A percentile compares a stretch with the other conserved stretches of the same genome.
These are phyloP conservation scores for Lophochroa leadbeateri DNA, from an alignment of 2,113 vertebrate species.

Conservation along the genomic window DNA sequence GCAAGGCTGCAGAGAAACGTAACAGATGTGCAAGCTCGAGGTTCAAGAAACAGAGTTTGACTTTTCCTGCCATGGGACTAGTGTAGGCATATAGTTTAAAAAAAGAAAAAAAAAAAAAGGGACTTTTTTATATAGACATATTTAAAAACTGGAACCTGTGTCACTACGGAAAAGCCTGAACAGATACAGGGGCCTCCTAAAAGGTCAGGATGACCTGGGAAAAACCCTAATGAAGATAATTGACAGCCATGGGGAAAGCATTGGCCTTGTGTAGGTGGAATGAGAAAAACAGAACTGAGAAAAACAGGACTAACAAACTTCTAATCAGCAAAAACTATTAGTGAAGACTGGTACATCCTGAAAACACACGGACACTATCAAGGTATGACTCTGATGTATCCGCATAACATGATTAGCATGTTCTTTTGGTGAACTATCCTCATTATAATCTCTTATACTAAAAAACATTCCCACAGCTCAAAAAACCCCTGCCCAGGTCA, in stretches of 20 bases:
- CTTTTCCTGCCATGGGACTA: constrained; percentile 15
- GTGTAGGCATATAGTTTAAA: background rate
- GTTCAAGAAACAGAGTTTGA: background rate
- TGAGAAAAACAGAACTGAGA: too few species aligned
- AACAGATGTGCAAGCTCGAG: background rate
- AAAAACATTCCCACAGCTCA: too few species aligned
- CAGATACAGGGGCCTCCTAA: background rate
- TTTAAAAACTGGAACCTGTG: background rate
- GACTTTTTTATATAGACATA: background rate
- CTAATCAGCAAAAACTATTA: too few species aligned
- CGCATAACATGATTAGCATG: too few species aligned
- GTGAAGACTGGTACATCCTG: too few species aligned
- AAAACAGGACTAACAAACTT: too few species aligned
- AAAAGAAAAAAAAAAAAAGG: background rate
- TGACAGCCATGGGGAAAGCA: background rate
- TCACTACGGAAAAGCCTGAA: background rate
- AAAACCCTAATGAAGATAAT: background rate
- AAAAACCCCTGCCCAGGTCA: too few species aligned
- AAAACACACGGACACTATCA: too few species aligned
- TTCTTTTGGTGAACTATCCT: too few species aligned
- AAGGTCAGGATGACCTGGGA: background rate
- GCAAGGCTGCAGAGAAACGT: background rate
- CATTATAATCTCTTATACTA: too few species aligned
- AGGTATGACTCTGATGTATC: too few species aligned
- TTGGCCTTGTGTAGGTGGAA: too few species aligned